These are phyloP conservation scores for Rhynchomys soricoides DNA, from an alignment of 2,113 vertebrate genomes.

Conservation along the genomic window DNA sequence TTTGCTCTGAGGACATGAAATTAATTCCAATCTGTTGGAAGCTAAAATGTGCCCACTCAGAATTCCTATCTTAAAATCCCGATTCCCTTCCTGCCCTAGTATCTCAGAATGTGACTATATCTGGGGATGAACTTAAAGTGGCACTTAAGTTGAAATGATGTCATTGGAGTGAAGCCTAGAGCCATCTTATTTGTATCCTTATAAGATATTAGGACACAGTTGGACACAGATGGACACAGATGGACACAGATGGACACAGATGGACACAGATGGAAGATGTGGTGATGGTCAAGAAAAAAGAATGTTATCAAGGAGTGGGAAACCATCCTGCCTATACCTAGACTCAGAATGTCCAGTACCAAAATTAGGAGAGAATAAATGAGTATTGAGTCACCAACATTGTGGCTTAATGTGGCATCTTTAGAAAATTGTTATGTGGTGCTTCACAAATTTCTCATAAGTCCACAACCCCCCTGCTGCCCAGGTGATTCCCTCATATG, in stretches of 20 bases:
- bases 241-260: neutral
- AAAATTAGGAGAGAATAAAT: neutral
- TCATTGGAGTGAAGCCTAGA: neutral
- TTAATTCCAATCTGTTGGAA: neutral
- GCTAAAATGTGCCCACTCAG: neutral
- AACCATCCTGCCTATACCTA: fast-evolving
- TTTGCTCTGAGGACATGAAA: neutral
- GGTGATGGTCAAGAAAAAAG: neutral
- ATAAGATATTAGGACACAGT: neutral
- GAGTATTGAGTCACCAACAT: neutral
- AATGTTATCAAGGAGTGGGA: too few species aligned
- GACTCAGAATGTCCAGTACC: neutral
- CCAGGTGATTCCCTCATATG: fast-evolving
- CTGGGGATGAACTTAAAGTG: neutral
- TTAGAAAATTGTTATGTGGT: fast-evolving
- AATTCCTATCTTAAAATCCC: neutral
- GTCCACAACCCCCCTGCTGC: too few species aligned
- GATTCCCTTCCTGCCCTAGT: fast-evolving
- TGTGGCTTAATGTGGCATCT: neutral
- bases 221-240: neutral
- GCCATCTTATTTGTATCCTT: neutral
- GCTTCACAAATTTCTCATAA: fast-evolving
- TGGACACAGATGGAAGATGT: fast-evolving
- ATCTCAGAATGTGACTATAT: neutral
- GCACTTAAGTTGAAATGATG: neutral